Evolutionary conservation across 2,888 invertebrate species (phyloP), one percentile per base, ranked within the genome.

Genomic region (Matsumyia berberina): DNA sequence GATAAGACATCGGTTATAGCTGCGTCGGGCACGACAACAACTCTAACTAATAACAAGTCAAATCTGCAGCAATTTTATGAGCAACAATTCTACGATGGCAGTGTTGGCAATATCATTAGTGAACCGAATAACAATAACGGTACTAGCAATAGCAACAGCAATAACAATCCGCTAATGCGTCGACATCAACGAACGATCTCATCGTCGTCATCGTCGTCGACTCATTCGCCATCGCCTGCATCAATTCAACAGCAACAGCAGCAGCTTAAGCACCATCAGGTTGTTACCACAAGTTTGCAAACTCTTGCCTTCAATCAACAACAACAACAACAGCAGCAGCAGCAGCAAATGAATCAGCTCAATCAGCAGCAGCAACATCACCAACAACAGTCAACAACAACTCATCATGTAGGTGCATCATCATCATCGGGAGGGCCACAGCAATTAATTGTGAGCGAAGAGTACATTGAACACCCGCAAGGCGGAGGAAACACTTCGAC

Each of bases 401-500:
- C 39, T 35, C 83, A 74, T 37, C 74, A 66, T 80, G 60, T 80
- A 17, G 29, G 42, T 12, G 44, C 51, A 49, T 33, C 67, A 49
- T 57, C 66, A 8, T 58, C 85, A 37, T 67, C 77, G 9, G 33
- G 46, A 8, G 60, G 74, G 31, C 42, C 86, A 24, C 88, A 88
- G 37, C 90, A 90, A 87, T 88, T 91, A 76, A 88, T 90, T 70
- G 89, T 90, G 8, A 89, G 89, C 9, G 89, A 89, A 67, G 89
- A 90, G 58, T 88, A 88, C 81, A 86, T 89, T 51, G 89, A 89
- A 29, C 88, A 86, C 72, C 62, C 76, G 64, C 87, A 67, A 33
- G 80, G 76, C 33, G 86, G 86, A 15, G 72, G 55, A 17, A 72
- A 29, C 0, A 81, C 66, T 35, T 55, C 80, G 4, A 51, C 62